Conservation (phyloP, 2,113 vertebrate genomes). For the Sylvia atricapilla region DNA sequence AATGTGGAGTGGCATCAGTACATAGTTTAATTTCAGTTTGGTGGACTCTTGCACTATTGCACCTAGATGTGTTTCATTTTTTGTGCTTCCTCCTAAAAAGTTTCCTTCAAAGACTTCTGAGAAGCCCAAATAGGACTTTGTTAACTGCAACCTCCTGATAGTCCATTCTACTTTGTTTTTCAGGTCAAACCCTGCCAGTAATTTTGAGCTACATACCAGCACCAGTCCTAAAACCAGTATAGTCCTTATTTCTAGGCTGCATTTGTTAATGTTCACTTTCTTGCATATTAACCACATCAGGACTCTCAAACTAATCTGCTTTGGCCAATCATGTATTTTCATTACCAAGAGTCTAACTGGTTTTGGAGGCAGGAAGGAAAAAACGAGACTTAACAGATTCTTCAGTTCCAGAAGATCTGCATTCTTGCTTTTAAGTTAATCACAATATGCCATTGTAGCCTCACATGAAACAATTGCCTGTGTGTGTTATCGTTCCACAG, state of each 20-base stretch:
- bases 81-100: background rate
- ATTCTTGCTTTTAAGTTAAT: slow-evolving; percentile 8
- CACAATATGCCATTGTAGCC: background rate
- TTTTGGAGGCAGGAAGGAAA: background rate
- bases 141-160: background rate
- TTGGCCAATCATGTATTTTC: background rate
- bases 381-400: background rate
- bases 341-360: background rate
- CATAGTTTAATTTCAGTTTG: background rate
- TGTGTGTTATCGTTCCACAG: background rate
- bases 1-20: background rate
- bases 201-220: background rate
- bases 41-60: background rate
- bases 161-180: background rate
- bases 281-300: background rate
- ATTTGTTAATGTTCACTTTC: background rate
- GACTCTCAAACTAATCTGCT: background rate
- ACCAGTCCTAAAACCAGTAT: background rate
- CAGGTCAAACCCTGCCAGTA: background rate
- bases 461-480: background rate
- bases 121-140: background rate
- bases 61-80: background rate
- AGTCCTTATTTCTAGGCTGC: background rate
- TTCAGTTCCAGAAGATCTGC: background rate
- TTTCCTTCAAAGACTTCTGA: background rate